Evolutionary conservation across 2,888 invertebrate species (phyloP), one percentile per base, ranked within the genome.

Genomic region (Lithophane leautieri): DNA sequence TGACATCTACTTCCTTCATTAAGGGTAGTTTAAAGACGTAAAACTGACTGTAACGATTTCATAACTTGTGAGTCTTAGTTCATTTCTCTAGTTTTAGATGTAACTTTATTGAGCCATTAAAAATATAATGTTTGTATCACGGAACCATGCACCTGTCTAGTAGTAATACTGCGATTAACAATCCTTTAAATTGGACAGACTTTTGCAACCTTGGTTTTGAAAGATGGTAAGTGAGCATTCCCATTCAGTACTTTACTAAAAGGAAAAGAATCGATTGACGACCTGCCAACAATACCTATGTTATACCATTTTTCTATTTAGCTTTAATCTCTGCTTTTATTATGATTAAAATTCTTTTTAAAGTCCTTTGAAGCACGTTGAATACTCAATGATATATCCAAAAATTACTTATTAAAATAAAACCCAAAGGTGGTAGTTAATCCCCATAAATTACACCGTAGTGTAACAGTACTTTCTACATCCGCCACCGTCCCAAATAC

Each of bases 1-100:
- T n/a, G n/a, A 11, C 12, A 70, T 71, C 19, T 14, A 78, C 60
- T 85, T 85, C 70, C 74, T 62, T 8, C 28, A 77, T 66, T 28
- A 60, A 66, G 12, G 72, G n/a, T 58, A 66, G 65, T 70, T 70
- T 68, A 61, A 61, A 75, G 8, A 56, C 28, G 9, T 68, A 60
- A 22, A 76, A 42, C 22, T 42, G 25, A 54, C 28, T n/a, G 19
- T 65, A 67, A 56, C 60, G 4, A 4, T 73, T 78, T 54, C 25
- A 22, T 66, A 44, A 72, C 2, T 50, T 40, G 34, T 25, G 63
- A 34, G 14, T 56, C 42, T 68, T 54, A 66, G 70, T 16, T 61
- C 44, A 62, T 66, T 56, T 76, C 42, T 72, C 28, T 70, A 58
- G 61, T 61, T 40, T 42, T 14, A 69, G 47, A 52, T 82, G 52